phyloP scores from a whole-genome alignment of 2,113 vertebrate genomes.

The Phasianus colchicus region DNA sequence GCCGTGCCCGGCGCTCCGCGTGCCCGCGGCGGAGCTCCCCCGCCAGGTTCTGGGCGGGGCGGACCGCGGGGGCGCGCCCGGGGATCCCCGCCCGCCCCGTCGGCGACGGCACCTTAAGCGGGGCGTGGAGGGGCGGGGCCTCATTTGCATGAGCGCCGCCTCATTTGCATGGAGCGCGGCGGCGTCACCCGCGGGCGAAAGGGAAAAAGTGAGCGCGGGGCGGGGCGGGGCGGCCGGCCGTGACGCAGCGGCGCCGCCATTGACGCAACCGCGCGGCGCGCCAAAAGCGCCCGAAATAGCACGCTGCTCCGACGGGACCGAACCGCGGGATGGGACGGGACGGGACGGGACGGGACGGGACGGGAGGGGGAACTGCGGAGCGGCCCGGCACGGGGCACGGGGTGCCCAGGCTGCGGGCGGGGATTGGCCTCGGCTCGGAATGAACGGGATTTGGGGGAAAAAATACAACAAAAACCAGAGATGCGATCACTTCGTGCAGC shows the following conservation, averaged over 20 bases:
- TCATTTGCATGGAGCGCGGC: not conserved
- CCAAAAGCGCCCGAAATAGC: conserved; percentile 78
- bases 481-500: too few species aligned
- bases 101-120: not conserved
- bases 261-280: conserved; percentile 83
- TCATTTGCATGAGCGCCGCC: conserved; percentile 77
- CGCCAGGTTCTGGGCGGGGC: too few species aligned
- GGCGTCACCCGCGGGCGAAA: conserved; percentile 81
- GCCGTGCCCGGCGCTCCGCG: too few species aligned
- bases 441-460: too few species aligned
- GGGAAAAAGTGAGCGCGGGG: conserved; percentile 82
- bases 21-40: too few species aligned
- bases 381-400: too few species aligned
- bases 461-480: too few species aligned
- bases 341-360: not conserved
- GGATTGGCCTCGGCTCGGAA: too few species aligned
- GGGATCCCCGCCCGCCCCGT: not conserved
- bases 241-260: conserved; percentile 86
- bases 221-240: conserved; percentile 63
- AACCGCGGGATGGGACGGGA: not conserved
- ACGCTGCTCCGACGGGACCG: not conserved
- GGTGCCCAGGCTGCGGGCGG: too few species aligned
- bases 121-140: not conserved
- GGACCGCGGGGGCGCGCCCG: not conserved
- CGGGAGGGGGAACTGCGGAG: conserved; percentile 30